Percentiles rank a stretch among this genome's conserved stretches.
Conservation (phyloP, 2,888 invertebrate species). For the Magallana nippona region DNA sequence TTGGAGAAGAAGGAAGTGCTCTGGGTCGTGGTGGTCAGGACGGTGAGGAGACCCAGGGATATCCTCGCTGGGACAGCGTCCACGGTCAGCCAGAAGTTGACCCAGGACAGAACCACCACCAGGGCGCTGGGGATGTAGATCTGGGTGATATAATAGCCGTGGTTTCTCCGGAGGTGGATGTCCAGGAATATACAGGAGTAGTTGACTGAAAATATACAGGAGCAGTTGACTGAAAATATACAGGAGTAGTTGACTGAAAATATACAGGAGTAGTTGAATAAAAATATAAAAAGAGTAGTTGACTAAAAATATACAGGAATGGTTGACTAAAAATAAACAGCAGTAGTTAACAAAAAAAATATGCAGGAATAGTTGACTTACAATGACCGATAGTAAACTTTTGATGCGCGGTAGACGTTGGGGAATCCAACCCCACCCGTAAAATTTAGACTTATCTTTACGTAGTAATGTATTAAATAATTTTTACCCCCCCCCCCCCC, state of each 20-base stretch:
- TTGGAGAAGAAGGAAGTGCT: slow-evolving; percentile 41
- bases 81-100: slow-evolving; percentile 54
- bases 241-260: slow-evolving; percentile 39
- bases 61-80: slow-evolving; percentile 57
- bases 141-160: slow-evolving; percentile 53
- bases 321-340: background rate
- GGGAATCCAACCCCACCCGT: too few relatives aligned
- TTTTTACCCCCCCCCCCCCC: too few relatives aligned
- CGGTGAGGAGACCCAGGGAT: slow-evolving; percentile 55
- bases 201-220: slow-evolving; percentile 35
- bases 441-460: too few relatives aligned
- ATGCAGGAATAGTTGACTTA: slow-evolving; percentile 37
- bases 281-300: too few relatives aligned
- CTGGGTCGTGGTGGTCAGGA: slow-evolving; percentile 57
- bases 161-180: slow-evolving; percentile 43
- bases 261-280: background rate
- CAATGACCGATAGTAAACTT: slow-evolving; percentile 2
- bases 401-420: background rate
- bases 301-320: too few relatives aligned
- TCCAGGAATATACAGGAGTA: slow-evolving; percentile 36
- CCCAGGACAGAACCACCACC: slow-evolving; percentile 54
- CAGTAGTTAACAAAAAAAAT: background rate
- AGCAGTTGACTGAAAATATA: background rate
- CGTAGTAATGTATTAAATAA: too few relatives aligned
- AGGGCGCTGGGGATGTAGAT: slow-evolving; percentile 53